Evolutionary conservation across 2,113 vertebrate genomes (phyloP).

Genomic region (Beaufortia kweichowensis): DNA sequence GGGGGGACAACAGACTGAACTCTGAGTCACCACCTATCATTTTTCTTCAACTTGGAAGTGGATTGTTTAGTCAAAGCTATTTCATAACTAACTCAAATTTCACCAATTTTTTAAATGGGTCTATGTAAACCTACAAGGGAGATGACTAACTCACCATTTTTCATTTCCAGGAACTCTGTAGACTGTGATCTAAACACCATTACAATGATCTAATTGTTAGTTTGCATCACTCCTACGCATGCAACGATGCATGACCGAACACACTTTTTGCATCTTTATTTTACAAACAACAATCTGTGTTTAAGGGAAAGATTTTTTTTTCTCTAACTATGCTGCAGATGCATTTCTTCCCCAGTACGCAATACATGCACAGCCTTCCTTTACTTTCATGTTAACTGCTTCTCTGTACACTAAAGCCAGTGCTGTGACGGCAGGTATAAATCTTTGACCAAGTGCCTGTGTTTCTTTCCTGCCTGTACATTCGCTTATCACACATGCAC

Average conservation of each 20-base stretch:
- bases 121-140: no score
- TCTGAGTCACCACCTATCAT: conserved; percentile 1
- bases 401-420: conserved; percentile 15
- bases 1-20: conserved; percentile 19
- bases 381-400: conserved; percentile 25
- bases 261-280: neutral
- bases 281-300: neutral
- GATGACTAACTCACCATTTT: no score
- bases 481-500: neutral
- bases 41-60: neutral
- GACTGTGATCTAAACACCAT: neutral
- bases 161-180: neutral
- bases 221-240: neutral
- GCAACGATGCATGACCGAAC: no score
- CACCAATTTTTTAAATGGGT: neutral
- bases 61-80: neutral
- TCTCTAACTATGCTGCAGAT: neutral
- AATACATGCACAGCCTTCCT: neutral
- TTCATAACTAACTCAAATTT: no score
- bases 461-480: neutral
- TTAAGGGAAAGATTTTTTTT: neutral
- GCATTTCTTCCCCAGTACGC: neutral
- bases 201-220: neutral
- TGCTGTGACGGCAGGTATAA: conserved; percentile 16
- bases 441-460: conserved; percentile 24